Conservation (phyloP, 2,113 vertebrate species). For the Anarhynchus alexandrinus region DNA sequence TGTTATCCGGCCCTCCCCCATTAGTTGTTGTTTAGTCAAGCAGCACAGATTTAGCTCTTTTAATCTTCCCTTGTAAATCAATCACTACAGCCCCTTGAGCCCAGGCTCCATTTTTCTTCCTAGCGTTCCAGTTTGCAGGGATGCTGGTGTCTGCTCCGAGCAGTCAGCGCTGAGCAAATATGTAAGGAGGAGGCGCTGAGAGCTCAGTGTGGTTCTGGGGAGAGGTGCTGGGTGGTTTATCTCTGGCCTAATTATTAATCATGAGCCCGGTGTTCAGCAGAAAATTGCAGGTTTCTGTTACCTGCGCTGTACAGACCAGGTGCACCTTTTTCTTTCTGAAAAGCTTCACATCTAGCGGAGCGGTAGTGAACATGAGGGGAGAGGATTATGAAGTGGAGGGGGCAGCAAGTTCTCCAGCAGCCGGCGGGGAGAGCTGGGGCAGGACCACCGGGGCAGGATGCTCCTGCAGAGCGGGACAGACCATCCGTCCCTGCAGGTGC, state of each 20-base stretch:
- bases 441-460: not conserved
- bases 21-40: slow-evolving; percentile 52
- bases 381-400: not conserved
- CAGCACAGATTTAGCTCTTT: slow-evolving; percentile 59
- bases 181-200: not conserved
- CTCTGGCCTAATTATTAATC: slow-evolving; percentile 10
- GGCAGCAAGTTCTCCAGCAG: not conserved
- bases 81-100: slow-evolving; percentile 47
- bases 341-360: not conserved
- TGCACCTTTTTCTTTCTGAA: not conserved
- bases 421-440: accelerated
- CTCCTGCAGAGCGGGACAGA: not conserved
- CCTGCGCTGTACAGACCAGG: not conserved
- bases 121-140: not conserved
- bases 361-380: not conserved
- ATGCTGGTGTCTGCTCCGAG: not conserved
- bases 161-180: not conserved
- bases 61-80: slow-evolving; percentile 66
- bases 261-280: not conserved
- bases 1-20: not conserved
- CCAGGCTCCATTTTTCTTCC: slow-evolving; percentile 55
- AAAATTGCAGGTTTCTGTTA: not conserved
- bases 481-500: not conserved
- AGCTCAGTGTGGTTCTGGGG: not conserved
- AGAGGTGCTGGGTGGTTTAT: not conserved